Percentiles rank a stretch among this genome's conserved stretches.
Evolutionary conservation across 2,797 vertebrate species (phyloP).

Genomic region (Microhierax caerulescens): DNA sequence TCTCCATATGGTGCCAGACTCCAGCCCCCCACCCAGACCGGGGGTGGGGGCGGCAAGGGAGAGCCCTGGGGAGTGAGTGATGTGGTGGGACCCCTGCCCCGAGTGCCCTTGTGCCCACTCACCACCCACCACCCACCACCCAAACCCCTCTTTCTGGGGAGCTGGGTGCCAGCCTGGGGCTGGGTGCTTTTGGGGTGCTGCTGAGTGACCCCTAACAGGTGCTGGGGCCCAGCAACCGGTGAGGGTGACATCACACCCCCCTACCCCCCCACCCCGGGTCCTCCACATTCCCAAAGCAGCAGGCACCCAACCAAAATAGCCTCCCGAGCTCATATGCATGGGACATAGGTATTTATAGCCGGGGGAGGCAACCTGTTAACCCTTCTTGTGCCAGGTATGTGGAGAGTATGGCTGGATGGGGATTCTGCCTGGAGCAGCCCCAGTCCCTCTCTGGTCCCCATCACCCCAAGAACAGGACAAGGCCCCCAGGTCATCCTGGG

Average conservation of each 20-base stretch:
- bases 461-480: not conserved
- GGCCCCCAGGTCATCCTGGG: fast-evolving
- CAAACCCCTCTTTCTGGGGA: not conserved
- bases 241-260: not conserved
- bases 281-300: conserved; percentile 59
- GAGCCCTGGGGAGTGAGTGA: not conserved
- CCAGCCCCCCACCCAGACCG: not conserved
- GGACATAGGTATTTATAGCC: conserved; percentile 64
- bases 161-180: fast-evolving
- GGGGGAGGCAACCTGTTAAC: conserved; percentile 28
- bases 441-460: not conserved
- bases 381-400: not conserved
- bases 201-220: conserved; percentile 47
- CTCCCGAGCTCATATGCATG: not conserved
- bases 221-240: not conserved
- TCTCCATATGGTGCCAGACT: not conserved
- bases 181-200: not conserved
- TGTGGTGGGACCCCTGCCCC: not conserved
- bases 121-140: not conserved
- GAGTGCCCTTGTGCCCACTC: not conserved
- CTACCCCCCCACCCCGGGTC: not conserved
- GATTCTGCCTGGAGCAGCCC: not conserved
- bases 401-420: fast-evolving
- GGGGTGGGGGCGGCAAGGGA: not conserved
- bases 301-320: conserved; percentile 67